Percentiles rank a stretch among this genome's conserved stretches.
phyloP scores from a whole-genome alignment of 2,888 invertebrate genomes.

The Drosophila mercatorum region DNA sequence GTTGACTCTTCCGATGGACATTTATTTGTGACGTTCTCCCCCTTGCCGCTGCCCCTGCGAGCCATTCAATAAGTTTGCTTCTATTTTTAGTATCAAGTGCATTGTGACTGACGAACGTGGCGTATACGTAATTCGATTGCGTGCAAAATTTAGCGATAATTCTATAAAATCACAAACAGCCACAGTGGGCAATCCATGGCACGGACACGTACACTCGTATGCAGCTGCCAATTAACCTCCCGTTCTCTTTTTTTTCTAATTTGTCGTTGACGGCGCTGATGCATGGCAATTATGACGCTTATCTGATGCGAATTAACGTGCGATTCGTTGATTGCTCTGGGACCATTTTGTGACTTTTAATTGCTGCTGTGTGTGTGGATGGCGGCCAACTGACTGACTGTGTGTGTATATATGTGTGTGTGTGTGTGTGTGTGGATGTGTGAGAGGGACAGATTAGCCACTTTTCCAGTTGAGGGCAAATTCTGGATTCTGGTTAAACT shows the following conservation, averaged over 20 bases:
- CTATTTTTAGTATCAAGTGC: conserved; percentile 42
- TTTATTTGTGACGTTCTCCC: conserved; percentile 14
- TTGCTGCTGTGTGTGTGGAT: conserved; percentile 40
- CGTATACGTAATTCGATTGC: conserved; percentile 50
- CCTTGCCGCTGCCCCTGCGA: neutral
- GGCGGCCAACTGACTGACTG: neutral
- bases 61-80: conserved; percentile 3
- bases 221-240: conserved; percentile 19
- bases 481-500: neutral
- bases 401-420: neutral
- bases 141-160: conserved; percentile 50
- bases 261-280: conserved; percentile 32
- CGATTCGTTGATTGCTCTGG: conserved; percentile 32
- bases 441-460: conserved; percentile 1
- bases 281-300: conserved; percentile 64
- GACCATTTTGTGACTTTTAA: conserved; percentile 54
- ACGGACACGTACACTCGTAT: neutral
- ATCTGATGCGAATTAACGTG: conserved; percentile 59
- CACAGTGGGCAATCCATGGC: conserved; percentile 7
- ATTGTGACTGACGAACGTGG: conserved; percentile 21
- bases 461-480: conserved; percentile 5
- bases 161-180: conserved; percentile 38
- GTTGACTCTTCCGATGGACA: conserved; percentile 51
- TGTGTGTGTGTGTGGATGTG: conserved; percentile 6
- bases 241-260: neutral